phyloP scores from a whole-genome alignment of 2,113 vertebrate species.

The Capra hircus region DNA sequence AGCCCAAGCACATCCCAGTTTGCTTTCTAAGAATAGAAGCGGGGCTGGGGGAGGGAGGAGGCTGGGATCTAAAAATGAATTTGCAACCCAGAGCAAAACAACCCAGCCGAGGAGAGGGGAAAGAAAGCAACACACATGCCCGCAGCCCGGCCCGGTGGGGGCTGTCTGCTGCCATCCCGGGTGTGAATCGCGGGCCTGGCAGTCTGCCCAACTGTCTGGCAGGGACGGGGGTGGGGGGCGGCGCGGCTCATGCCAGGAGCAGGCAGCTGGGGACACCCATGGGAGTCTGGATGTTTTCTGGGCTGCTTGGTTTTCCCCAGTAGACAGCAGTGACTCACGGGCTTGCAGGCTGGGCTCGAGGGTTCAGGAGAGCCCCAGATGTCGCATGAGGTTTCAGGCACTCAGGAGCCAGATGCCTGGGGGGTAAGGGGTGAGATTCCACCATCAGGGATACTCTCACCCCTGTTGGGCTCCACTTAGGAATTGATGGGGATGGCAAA shows the following conservation, averaged over 20 bases:
- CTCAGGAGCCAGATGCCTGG: too few relatives aligned
- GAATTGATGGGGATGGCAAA: not conserved
- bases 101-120: conserved; percentile 39
- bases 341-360: not conserved
- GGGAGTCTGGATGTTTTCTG: conserved; percentile 37
- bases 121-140: not conserved
- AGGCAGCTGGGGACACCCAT: conserved; percentile 59
- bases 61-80: conserved; percentile 77
- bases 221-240: conserved; percentile 19
- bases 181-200: conserved; percentile 30
- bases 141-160: conserved; percentile 50
- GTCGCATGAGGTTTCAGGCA: not conserved
- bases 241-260: conserved; percentile 29
- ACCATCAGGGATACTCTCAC: not conserved
- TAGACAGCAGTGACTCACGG: not conserved
- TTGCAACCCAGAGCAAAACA: conserved; percentile 72
- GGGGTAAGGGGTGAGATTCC: accelerated
- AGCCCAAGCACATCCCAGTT: conserved; percentile 75
- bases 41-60: conserved; percentile 76
- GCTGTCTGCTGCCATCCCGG: conserved; percentile 48
- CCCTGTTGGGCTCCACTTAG: accelerated
- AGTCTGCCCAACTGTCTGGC: conserved; percentile 59
- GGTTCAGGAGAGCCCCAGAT: not conserved
- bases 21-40: conserved; percentile 82
- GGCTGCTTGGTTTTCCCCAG: conserved; percentile 31